phyloP scores from a whole-genome alignment of 2,113 vertebrate genomes.

The Osmerus eperlanus region DNA sequence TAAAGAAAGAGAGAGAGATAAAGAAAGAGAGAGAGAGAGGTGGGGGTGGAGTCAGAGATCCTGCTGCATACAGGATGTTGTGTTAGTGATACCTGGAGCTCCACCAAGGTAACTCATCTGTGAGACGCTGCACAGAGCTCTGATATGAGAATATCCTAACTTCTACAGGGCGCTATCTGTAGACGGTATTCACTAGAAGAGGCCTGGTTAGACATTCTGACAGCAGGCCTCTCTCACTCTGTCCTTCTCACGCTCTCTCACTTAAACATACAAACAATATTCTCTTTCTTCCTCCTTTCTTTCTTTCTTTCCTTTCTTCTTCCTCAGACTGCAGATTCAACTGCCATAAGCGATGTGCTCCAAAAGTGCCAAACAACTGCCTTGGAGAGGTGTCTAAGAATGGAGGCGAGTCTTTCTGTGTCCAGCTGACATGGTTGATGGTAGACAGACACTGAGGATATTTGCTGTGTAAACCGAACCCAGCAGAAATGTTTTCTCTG shows the following conservation, averaged over 20 bases:
- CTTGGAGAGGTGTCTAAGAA: conserved; percentile 92
- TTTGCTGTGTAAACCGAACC: conserved; percentile 39
- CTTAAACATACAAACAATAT: conserved; percentile 1
- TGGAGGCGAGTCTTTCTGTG: conserved; percentile 76
- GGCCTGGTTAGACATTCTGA: too few species aligned
- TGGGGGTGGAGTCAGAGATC: too few species aligned
- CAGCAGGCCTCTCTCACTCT: conserved; percentile 18
- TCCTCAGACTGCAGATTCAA: conserved; percentile 92
- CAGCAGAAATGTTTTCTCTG: conserved; percentile 10
- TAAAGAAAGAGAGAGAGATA: neutral
- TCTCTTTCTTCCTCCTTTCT: too few species aligned
- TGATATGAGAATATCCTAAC: neutral
- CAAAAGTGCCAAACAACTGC: conserved; percentile 96
- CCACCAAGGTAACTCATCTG: neutral
- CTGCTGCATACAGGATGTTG: neutral
- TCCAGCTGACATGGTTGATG: neutral
- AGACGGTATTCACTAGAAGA: neutral
- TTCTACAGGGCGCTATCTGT: neutral
- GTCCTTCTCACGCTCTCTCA: conserved; percentile 19
- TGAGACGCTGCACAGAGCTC: neutral
- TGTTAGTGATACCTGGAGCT: neutral
- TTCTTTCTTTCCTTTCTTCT: conserved; percentile 9
- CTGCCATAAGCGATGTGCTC: conserved; percentile 94
- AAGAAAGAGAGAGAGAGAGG: neutral
- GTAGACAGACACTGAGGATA: neutral